Evolutionary conservation across 2,797 vertebrate species (phyloP).

Genomic region (Silurus lanzhouensis): DNA sequence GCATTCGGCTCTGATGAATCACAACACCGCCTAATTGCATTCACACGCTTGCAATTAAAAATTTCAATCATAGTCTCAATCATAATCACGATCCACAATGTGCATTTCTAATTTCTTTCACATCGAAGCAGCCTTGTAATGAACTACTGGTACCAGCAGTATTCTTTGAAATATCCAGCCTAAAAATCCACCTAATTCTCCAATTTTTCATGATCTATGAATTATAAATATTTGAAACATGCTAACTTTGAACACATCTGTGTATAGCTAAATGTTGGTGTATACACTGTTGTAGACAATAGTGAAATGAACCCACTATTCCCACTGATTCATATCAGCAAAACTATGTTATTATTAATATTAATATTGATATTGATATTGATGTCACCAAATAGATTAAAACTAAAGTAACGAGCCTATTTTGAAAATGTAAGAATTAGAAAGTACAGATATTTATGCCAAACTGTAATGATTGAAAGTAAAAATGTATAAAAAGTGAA

Average conservation of each 20-base stretch:
- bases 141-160: background rate
- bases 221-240: background rate
- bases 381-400: too few species aligned
- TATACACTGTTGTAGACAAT: background rate
- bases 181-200: background rate
- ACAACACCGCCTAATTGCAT: background rate
- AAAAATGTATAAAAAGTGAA: too few species aligned
- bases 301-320: background rate
- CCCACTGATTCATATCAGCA: background rate
- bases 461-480: too few species aligned
- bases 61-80: slow-evolving; percentile 27
- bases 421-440: too few species aligned
- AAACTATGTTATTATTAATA: background rate
- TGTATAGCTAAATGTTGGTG: background rate
- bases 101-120: background rate
- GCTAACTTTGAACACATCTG: background rate
- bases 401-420: too few species aligned
- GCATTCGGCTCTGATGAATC: slow-evolving; percentile 27
- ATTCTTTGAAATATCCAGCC: background rate
- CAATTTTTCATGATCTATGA: background rate
- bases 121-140: background rate
- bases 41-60: slow-evolving; percentile 5
- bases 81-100: slow-evolving; percentile 10
- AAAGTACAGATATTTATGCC: too few species aligned
- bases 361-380: background rate